A percentile compares a stretch with the other conserved stretches of the same genome.
These are phyloP conservation scores for Echinometra lucunter DNA, from an alignment of 53 echinoderm and acorn worm species.

Conservation along the genomic window DNA sequence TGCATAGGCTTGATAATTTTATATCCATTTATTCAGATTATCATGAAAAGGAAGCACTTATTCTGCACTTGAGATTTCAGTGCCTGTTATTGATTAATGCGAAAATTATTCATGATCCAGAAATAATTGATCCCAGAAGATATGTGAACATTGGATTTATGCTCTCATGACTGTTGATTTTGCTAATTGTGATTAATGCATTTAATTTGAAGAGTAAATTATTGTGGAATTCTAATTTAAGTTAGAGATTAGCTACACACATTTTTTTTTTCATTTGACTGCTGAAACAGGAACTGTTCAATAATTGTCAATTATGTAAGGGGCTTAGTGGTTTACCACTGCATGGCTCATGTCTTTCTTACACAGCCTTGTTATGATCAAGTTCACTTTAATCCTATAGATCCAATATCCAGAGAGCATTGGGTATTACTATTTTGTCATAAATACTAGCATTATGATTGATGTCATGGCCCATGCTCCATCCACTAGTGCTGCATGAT, in stretches of 20 bases:
- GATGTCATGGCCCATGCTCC: too few species aligned
- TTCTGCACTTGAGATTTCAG: neutral
- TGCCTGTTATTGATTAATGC: neutral
- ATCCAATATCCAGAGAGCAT: neutral
- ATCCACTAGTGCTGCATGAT: too few species aligned
- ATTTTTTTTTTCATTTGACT: neutral
- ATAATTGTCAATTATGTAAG: neutral
- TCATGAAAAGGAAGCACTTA: neutral
- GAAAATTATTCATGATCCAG: neutral
- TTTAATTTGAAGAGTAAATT: neutral
- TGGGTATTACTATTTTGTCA: too few species aligned
- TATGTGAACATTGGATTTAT: neutral
- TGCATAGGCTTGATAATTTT: neutral
- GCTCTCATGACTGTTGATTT: neutral
- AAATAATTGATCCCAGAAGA: too few species aligned
- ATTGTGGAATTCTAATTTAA: neutral
- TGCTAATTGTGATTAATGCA: neutral
- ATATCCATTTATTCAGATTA: neutral
- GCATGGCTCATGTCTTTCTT: neutral
- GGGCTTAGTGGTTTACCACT: neutral
- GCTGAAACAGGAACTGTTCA: neutral
- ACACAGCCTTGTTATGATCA: neutral
- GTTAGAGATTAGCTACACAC: neutral
- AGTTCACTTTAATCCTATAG: neutral
- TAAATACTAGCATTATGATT: too few species aligned